phyloP scores from a whole-genome alignment of 2,797 vertebrate species.

The Artibeus lituratus region DNA sequence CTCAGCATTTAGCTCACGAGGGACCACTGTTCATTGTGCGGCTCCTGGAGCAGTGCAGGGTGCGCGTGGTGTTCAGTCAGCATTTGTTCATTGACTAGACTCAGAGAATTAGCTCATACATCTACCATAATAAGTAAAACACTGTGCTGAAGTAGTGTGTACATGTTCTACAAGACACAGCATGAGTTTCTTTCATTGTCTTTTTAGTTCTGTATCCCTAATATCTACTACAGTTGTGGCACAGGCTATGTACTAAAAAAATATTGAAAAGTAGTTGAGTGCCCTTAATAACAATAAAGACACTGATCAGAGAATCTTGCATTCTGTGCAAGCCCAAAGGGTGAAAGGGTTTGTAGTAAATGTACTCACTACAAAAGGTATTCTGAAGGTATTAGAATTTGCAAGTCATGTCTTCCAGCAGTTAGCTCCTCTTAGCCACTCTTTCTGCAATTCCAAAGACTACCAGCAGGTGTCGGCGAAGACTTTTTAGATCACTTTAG shows the following conservation, averaged over 20 bases:
- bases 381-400: not conserved
- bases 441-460: slow-evolving; percentile 41
- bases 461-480: slow-evolving; percentile 37
- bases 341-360: not conserved
- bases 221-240: not conserved
- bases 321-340: not conserved
- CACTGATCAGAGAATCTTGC: not conserved
- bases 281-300: not conserved
- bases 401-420: not conserved
- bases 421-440: not conserved
- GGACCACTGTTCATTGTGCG: not conserved
- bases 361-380: not conserved
- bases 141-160: not conserved
- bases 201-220: not conserved
- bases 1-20: not conserved
- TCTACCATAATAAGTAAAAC: not conserved
- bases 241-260: not conserved
- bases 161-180: not conserved
- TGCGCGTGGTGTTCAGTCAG: not conserved
- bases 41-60: not conserved
- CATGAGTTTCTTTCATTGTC: not conserved
- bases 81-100: not conserved
- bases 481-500: not conserved
- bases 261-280: not conserved
- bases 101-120: not conserved